Evolutionary conservation across 1,140 invertebrate species (phyloP).

Genomic region (Drosophila tristis): DNA sequence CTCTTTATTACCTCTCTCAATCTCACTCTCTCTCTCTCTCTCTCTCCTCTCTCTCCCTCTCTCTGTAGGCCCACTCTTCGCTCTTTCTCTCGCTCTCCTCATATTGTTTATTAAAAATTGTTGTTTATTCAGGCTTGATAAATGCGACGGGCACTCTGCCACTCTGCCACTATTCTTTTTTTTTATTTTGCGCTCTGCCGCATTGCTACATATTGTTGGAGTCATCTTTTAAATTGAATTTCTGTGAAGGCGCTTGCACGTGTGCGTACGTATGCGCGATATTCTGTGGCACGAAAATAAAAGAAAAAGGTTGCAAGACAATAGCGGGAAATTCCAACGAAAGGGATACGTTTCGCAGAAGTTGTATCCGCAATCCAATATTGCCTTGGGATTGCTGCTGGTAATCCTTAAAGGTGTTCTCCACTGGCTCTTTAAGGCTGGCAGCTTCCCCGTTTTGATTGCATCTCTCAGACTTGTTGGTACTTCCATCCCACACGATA

Average conservation of each 20-base stretch:
- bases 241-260: constrained; percentile 15
- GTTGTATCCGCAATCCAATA: no score
- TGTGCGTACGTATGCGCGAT: constrained; percentile 3
- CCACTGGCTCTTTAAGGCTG: neutral
- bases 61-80: neutral
- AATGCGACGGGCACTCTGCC: constrained; percentile 12
- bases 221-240: constrained; percentile 33
- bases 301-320: neutral
- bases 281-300: constrained; percentile 1
- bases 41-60: neutral
- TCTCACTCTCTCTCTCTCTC: no score
- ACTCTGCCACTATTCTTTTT: neutral
- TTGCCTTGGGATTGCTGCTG: neutral
- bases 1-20: neutral
- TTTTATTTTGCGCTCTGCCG: no score
- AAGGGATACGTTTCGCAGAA: neutral
- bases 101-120: constrained; percentile 48
- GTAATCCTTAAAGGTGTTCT: neutral
- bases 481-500: constrained; percentile 2
- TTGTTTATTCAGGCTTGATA: constrained; percentile 24
- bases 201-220: constrained; percentile 10
- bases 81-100: neutral
- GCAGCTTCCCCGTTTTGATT: neutral
- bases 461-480: constrained; percentile 11
- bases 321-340: no score